Evolutionary conservation across 2,888 invertebrate species (phyloP), one percentile per base, ranked within the genome.

Genomic region (Latrodectus hesperus): DNA sequence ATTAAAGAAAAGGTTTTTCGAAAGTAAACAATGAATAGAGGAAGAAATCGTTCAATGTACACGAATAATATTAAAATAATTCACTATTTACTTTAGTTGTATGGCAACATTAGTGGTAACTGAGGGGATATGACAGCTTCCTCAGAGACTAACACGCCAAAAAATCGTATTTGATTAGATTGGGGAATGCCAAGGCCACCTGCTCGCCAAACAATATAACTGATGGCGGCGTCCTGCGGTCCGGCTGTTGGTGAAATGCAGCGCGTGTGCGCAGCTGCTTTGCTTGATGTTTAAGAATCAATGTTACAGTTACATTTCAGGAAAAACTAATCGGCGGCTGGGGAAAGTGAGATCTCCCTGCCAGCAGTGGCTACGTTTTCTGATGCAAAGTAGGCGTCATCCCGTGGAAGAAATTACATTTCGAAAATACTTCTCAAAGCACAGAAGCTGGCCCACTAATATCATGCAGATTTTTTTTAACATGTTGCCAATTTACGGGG

Each of bases 151-250:
- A 60, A 79, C 79, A 74, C 53, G 26, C 49, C 22, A 73, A 60
- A 38, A 80, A 52, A 76, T 73, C 55, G 17, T 17, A 22, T 77
- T 84, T 67, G 73, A 79, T 79, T 80, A 53, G 67, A 74, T 79
- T 73, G 26, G 75, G 38, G 65, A 73, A 84, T 84, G 73, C 85
- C 85, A 85, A 85, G 79, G 74, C 79, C 85, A 85, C 85, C 85
- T 85, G 75, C 85, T n/a, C 11, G 26, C 51, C 22, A 60, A 77
- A 64, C 71, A 78, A 74, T 38, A 38, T 60, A 64, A 68, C 17
- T 53, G 26, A 64, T 72, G 9, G 11, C 14, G 67, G 68, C 83
- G 49, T 70, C 67, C 65, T 12, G 9, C 17, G 55, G 73, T 84
- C 78, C 84, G 75, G 76, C 76, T 70, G 82, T 68, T 68, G 38